Base-by-base conservation (phyloP, 1,140 invertebrate species). In the Armadillidium nasatum region DNA sequence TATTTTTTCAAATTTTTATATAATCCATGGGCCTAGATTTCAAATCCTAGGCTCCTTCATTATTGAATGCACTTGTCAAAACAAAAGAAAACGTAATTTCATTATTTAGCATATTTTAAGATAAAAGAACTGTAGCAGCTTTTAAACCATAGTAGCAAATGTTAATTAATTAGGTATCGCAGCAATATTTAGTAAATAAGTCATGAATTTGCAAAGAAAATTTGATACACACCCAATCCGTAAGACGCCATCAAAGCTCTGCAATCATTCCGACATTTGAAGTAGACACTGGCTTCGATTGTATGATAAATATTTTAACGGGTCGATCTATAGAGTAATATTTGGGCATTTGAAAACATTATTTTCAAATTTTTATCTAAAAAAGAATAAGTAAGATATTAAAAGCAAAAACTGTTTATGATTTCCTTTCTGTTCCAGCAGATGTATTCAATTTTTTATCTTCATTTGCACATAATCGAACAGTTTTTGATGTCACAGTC, bases 151-250 rank as follows among this genome's bases (percentile, higher is more conserved):
- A 33, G 33, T 3, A 33, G 33, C 33, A 33, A 33, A 33, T 33
- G 33, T 33, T 33, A 33, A 3, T 33, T 3, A 33, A 33, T 33
- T 33, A 33, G 33, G 33, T 33, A 33, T 33, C 33, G 33, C 33
- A 60, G 4, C 19, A 60, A 60, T 60, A 60, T 60, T 60, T 15
- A 50, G 46, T 9, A 50, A 50, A 50, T 50, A 50, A 50, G 46
- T 50, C 46, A 50, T 50, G 50, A 60, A 60, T 15, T 60, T 60
- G 11, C 11, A 60, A 60, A 60, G 50, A 60, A 60, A 60, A 60
- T 60, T 60, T 60, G 50, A 60, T 60, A 60, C 50, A 60, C 50
- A 60, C 50, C 50, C 50, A 60, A 60, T 60, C 50, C 50, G 50
- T 15, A 60, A 60, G 50, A 60, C 50, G 50, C 50, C 50, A 60